Evolutionary conservation across 2,113 vertebrate species (phyloP).

Genomic region (Phoxinus phoxinus): DNA sequence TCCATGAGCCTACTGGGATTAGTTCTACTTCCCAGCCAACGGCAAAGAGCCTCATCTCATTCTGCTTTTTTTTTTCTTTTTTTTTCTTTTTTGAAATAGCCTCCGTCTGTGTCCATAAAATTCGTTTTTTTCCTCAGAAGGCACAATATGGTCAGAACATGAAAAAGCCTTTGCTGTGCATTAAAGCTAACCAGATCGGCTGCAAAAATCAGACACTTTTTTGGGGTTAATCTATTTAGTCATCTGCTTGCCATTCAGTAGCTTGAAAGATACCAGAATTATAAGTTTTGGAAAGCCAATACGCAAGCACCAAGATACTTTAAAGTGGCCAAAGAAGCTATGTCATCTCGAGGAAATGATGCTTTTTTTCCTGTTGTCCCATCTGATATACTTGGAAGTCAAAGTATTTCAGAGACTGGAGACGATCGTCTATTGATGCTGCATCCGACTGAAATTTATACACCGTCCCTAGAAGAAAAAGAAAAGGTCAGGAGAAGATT

Average conservation of each 20-base stretch:
- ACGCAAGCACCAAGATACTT: background rate
- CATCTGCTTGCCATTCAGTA: conserved; percentile 3
- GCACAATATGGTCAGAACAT: conserved; percentile 74
- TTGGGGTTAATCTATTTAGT: background rate
- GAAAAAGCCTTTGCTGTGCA: conserved; percentile 66
- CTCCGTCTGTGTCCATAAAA: conserved; percentile 69
- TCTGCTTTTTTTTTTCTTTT: conserved; percentile 50
- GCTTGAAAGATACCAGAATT: conserved; percentile 7
- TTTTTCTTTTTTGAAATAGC: conserved; percentile 65
- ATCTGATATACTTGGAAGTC: conserved; percentile 32
- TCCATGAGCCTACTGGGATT: conserved; percentile 79
- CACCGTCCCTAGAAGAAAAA: conserved; percentile 86
- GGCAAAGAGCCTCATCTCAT: conserved; percentile 70
- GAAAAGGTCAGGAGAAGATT: conserved; percentile 43
- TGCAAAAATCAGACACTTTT: conserved; percentile 49
- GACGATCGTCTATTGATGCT: conserved; percentile 72
- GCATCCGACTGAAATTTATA: conserved; percentile 89
- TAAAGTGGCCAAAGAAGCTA: conserved; percentile 50
- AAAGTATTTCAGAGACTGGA: conserved; percentile 10
- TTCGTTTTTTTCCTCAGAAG: conserved; percentile 61
- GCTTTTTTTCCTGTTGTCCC: conserved; percentile 46
- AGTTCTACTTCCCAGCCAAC: conserved; percentile 71
- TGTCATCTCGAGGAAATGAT: background rate
- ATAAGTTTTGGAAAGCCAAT: background rate
- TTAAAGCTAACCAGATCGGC: conserved; percentile 61